Evolutionary conservation across 92 coral and sea anemone species (phyloP).

Genomic region (Zoanthus sociatus): DNA sequence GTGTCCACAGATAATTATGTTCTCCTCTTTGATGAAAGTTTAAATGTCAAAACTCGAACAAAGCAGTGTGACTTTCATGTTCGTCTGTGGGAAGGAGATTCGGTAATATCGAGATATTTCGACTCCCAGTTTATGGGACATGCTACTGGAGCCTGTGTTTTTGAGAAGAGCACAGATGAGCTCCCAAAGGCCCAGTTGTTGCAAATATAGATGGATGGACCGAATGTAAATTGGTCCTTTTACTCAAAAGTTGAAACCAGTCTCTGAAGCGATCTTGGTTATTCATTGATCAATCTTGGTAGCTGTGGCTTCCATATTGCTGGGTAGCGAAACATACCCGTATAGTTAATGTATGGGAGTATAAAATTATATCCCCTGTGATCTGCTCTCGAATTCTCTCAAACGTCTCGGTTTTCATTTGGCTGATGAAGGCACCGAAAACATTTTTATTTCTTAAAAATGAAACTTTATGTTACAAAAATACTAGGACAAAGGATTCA

Average conservation of each 20-base stretch:
- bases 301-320: conserved; percentile 12
- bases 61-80: conserved; percentile 40
- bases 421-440: too few species aligned
- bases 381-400: too few species aligned
- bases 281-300: conserved; percentile 17
- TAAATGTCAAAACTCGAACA: conserved; percentile 47
- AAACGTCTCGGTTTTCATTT: too few species aligned
- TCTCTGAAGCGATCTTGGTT: background rate
- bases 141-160: conserved; percentile 38
- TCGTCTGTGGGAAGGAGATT: conserved; percentile 48
- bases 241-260: conserved; percentile 30
- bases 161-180: conserved; percentile 36
- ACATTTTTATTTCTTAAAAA: too few species aligned
- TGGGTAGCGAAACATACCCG: too few species aligned
- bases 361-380: too few species aligned
- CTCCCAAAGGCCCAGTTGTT: conserved; percentile 32
- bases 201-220: conserved; percentile 26
- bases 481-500: too few species aligned
- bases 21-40: conserved; percentile 58
- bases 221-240: conserved; percentile 14
- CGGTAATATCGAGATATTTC: conserved; percentile 22
- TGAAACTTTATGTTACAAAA: too few species aligned
- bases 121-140: conserved; percentile 55
- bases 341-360: too few species aligned
- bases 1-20: conserved; percentile 46